A percentile compares a stretch with the other conserved stretches of the same genome.
Evolutionary conservation across 1,140 invertebrate species (phyloP).

Genomic region (Drosophila repletoides): DNA sequence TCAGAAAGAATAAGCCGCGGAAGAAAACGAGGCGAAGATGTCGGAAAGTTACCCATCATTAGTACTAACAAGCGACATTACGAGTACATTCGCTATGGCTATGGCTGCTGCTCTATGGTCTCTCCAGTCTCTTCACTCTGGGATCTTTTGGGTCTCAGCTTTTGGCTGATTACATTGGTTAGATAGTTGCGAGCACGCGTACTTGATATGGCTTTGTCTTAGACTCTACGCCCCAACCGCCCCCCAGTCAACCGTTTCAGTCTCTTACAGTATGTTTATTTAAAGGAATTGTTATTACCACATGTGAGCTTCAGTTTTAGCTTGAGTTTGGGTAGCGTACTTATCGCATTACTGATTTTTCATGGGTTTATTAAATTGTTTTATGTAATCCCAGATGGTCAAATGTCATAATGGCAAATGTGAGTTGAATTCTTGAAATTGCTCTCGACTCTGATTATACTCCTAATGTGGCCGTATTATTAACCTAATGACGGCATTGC

Average conservation of each 20-base stretch:
- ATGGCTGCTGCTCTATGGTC: slow-evolving; percentile 1
- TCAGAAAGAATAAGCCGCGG: slow-evolving; percentile 3
- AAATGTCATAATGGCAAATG: slow-evolving; percentile 33
- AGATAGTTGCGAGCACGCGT: slow-evolving; percentile 55
- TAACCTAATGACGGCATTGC: slow-evolving; percentile 24
- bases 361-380: slow-evolving; percentile 78
- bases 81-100: slow-evolving; percentile 24
- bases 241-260: neutral
- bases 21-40: too few relatives aligned
- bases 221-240: neutral
- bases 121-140: too few relatives aligned
- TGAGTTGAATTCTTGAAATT: slow-evolving; percentile 54
- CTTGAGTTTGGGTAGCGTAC: slow-evolving; percentile 16
- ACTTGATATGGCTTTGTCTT: slow-evolving; percentile 57
- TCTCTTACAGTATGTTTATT: slow-evolving; percentile 60
- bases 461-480: slow-evolving; percentile 29
- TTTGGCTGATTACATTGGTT: slow-evolving; percentile 38
- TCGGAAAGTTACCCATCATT: slow-evolving; percentile 63
- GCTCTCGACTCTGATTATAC: slow-evolving; percentile 42
- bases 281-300: slow-evolving; percentile 70
- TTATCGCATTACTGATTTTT: slow-evolving; percentile 76
- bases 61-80: slow-evolving; percentile 79
- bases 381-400: slow-evolving; percentile 53
- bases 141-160: slow-evolving; percentile 45
- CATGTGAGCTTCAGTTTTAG: slow-evolving; percentile 22